These are phyloP conservation scores for Megamerina dolium DNA, from an alignment of 2,888 invertebrate species.

Conservation along the genomic window DNA sequence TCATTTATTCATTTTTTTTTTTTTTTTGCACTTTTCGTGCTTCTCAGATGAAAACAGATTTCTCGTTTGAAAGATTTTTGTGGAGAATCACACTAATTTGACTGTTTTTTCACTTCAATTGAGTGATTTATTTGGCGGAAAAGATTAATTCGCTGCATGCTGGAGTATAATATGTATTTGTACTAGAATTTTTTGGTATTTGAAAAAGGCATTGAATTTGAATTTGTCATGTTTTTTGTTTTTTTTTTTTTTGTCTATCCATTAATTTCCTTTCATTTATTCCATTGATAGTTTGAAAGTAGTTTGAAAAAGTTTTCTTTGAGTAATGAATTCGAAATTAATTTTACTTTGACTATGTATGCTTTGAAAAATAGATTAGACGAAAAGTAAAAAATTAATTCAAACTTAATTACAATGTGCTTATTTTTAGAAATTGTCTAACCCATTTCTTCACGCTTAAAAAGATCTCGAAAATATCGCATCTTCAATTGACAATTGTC, in stretches of 20 bases:
- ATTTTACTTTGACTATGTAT: too few species aligned
- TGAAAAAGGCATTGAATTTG: conserved; percentile 3
- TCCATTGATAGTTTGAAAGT: too few species aligned
- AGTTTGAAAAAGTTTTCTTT: too few species aligned
- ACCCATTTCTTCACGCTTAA: too few species aligned
- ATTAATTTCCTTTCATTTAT: conserved; percentile 20
- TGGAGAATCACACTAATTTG: conserved; percentile 33
- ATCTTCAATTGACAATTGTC: too few species aligned
- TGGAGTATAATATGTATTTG: not conserved
- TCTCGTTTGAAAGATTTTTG: not conserved
- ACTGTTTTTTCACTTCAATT: conserved; percentile 32
- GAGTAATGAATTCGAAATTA: conserved; percentile 46
- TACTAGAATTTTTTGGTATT: conserved; percentile 1
- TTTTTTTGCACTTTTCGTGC: conserved; percentile 1
- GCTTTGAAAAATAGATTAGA: too few species aligned
- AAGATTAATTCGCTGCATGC: conserved; percentile 33
- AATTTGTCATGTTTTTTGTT: conserved; percentile 3
- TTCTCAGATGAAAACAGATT: not conserved
- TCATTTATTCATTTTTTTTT: not conserved
- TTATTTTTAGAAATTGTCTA: too few species aligned
- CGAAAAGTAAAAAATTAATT: too few species aligned
- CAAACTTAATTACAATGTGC: too few species aligned
- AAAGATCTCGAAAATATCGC: too few species aligned
- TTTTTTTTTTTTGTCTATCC: conserved; percentile 3
- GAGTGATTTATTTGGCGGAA: conserved; percentile 48